phyloP scores from a whole-genome alignment of 37 sponge, comb jelly and placozoan species.

The Corticium candelabrum region DNA sequence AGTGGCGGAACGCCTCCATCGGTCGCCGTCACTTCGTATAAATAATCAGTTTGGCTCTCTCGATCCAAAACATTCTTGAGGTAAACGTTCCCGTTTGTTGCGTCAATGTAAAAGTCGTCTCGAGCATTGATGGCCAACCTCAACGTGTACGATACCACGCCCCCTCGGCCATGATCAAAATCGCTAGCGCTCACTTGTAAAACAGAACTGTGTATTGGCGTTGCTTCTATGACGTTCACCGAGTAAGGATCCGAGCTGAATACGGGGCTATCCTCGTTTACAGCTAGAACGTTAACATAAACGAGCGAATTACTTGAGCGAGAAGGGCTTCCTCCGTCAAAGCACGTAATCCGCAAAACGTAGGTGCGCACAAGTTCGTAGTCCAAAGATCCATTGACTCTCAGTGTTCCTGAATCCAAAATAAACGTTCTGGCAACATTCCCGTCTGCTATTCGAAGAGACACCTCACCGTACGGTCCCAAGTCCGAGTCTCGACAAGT shows the following conservation, averaged over 20 bases:
- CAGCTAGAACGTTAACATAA: not conserved
- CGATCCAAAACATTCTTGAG: not conserved
- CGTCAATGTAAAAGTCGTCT: not conserved
- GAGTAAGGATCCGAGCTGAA: not conserved
- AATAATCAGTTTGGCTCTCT: not conserved
- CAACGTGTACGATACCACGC: not conserved
- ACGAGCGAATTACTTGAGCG: not conserved
- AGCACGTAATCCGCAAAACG: not conserved
- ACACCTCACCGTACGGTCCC: constrained; percentile 13
- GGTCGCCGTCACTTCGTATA: not conserved
- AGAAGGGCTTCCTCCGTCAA: not conserved
- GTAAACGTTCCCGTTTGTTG: not conserved
- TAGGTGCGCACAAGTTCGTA: not conserved
- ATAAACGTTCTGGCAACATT: constrained; percentile 16
- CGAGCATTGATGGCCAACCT: not conserved
- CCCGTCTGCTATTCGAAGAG: constrained; percentile 10
- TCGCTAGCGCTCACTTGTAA: not conserved
- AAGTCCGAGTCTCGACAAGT: constrained; percentile 7
- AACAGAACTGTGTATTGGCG: not conserved
- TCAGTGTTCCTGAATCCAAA: not conserved
- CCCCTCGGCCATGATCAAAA: not conserved
- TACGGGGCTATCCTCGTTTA: not conserved
- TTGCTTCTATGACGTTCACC: not conserved
- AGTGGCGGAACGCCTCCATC: not conserved
- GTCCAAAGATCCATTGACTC: not conserved